Conservation (phyloP, 2,113 vertebrate species). For the Notarius quadriscutis region DNA sequence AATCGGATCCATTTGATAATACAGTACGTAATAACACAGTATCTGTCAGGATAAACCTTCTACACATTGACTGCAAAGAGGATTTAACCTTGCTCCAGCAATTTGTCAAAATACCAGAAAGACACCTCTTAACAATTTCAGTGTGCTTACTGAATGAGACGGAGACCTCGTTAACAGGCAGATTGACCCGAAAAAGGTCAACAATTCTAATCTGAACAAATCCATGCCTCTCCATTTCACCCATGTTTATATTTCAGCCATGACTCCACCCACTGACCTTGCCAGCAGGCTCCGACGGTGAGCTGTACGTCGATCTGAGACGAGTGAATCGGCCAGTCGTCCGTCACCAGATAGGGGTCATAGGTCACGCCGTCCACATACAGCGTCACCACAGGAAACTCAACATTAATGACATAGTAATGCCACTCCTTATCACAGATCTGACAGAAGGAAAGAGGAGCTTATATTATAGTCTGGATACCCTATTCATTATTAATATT, state of each 20-base stretch:
- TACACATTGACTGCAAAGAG: background rate
- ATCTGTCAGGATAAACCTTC: background rate
- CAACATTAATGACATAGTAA: constrained; percentile 94
- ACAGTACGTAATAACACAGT: background rate
- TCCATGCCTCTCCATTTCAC: background rate
- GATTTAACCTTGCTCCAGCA: background rate
- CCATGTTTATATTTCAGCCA: background rate
- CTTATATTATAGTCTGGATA: background rate
- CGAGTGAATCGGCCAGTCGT: constrained; percentile 97
- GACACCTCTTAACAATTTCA: background rate
- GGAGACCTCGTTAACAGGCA: background rate
- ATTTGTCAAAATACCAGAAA: background rate
- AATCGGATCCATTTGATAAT: constrained; percentile 5
- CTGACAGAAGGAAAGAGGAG: constrained; percentile 67
- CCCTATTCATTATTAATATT: background rate
- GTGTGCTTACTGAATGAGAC: background rate
- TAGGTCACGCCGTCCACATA: constrained; percentile 94
- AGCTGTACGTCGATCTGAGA: constrained; percentile 96
- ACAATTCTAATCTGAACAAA: background rate
- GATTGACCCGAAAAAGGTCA: background rate
- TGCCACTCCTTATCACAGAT: constrained; percentile 99
- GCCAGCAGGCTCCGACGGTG: constrained; percentile 96
- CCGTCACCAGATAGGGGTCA: constrained; percentile 96
- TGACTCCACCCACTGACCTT: constrained; percentile 77
- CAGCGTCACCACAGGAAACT: constrained; percentile 90